Evolutionary conservation across 2,888 invertebrate species (phyloP).

Genomic region (Hetaerina titia): DNA sequence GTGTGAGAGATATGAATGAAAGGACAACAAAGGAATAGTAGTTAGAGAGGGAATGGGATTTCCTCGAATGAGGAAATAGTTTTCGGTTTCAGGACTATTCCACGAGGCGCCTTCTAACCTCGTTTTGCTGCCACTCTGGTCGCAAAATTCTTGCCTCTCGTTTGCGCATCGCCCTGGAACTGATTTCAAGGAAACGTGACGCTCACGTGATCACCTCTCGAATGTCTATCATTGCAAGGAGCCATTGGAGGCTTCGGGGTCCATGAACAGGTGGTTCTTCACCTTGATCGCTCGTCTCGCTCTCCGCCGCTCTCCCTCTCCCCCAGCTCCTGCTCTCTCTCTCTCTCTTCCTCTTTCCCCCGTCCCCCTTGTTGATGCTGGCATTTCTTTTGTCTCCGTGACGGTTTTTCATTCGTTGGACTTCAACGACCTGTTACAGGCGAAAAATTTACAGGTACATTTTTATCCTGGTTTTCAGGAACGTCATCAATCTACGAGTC

Average conservation of each 20-base stretch:
- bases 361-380: no score
- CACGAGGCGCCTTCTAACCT: not conserved
- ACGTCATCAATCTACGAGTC: no score
- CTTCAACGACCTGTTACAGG: no score
- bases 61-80: not conserved
- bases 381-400: no score
- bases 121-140: not conserved
- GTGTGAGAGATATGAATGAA: not conserved
- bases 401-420: no score
- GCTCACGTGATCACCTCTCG: not conserved
- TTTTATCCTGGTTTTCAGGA: no score
- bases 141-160: not conserved
- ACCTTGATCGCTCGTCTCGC: not conserved
- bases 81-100: not conserved
- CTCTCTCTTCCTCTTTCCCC: no score
- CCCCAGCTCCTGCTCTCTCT: not conserved
- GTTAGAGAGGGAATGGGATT: not conserved
- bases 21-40: not conserved
- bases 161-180: not conserved
- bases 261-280: not conserved
- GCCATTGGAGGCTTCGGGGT: not conserved
- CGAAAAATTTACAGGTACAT: no score
- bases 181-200: slow-evolving; percentile 13
- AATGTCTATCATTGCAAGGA: not conserved
- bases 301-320: not conserved